Conservation (phyloP, 1,140 invertebrate species). For the Rhyacophila brunnea region DNA sequence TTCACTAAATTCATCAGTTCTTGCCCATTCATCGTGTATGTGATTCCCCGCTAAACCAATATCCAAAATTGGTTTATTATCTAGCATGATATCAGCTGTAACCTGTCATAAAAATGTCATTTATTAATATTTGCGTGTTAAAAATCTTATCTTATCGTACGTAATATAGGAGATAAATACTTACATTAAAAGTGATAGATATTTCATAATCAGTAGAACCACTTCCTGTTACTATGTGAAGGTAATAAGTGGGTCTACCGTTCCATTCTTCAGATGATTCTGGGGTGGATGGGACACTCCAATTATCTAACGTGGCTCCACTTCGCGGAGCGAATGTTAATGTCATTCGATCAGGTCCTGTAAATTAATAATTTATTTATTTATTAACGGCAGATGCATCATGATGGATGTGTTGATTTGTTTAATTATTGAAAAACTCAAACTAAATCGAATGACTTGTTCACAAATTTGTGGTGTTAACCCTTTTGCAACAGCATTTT, state of each 20-base stretch:
- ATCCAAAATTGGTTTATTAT: constrained; percentile 15
- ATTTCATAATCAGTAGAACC: constrained; percentile 4
- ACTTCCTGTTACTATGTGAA: constrained; percentile 14
- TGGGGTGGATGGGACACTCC: constrained; percentile 11
- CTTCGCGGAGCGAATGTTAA: constrained; percentile 13
- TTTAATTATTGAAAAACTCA: too few relatives aligned
- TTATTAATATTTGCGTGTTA: neutral
- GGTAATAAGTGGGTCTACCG: constrained; percentile 15
- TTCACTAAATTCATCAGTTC: constrained; percentile 19
- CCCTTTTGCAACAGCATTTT: too few relatives aligned
- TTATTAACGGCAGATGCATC: too few relatives aligned
- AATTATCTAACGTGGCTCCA: constrained; percentile 5
- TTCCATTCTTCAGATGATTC: constrained; percentile 7
- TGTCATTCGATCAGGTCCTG: constrained; percentile 24
- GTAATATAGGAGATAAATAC: too few relatives aligned
- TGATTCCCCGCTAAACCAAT: constrained; percentile 25
- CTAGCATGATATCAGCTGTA: neutral
- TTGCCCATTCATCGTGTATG: constrained; percentile 22
- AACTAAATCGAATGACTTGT: too few relatives aligned
- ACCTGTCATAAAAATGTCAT: neutral
- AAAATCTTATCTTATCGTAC: too few relatives aligned
- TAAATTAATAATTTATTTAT: too few relatives aligned
- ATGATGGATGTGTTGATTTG: too few relatives aligned
- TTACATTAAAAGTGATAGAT: constrained; percentile 19
- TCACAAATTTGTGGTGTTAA: too few relatives aligned